Evolutionary conservation across 2,888 invertebrate genomes (phyloP).

Genomic region (Heteromyza rotundicornis): DNA sequence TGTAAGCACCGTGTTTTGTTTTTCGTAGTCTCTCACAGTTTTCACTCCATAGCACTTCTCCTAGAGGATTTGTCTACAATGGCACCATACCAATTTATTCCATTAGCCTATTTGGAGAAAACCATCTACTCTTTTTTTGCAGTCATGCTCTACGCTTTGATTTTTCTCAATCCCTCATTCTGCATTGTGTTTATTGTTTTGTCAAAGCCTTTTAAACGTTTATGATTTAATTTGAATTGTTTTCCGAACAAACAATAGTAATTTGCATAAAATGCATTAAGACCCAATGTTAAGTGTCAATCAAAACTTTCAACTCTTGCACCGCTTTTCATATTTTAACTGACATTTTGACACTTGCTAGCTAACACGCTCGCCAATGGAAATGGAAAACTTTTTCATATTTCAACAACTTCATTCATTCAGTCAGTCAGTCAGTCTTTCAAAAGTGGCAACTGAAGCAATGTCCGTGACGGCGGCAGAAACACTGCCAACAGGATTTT

Average conservation of each 20-base stretch:
- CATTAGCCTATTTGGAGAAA: too few species aligned
- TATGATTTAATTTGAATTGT: too few species aligned
- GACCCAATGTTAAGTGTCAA: constrained; percentile 54
- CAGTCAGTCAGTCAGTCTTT: background rate
- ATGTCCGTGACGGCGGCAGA: background rate
- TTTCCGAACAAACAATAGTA: constrained; percentile 9
- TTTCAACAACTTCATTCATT: constrained; percentile 20
- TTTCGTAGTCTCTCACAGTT: too few species aligned
- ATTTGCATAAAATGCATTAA: constrained; percentile 55
- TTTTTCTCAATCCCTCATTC: too few species aligned
- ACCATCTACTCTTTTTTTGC: too few species aligned
- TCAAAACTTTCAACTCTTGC: constrained; percentile 41
- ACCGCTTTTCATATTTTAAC: constrained; percentile 32
- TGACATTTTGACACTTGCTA: constrained; percentile 38
- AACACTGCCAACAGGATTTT: constrained; percentile 4
- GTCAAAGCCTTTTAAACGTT: too few species aligned
- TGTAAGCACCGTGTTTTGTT: too few species aligned
- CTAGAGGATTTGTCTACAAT: too few species aligned
- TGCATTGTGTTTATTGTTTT: too few species aligned
- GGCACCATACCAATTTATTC: too few species aligned
- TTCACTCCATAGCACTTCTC: too few species aligned
- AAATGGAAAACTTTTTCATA: constrained; percentile 37
- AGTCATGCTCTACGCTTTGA: too few species aligned
- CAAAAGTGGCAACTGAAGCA: background rate
- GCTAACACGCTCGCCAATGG: constrained; percentile 4